phyloP scores from a whole-genome alignment of 2,113 vertebrate genomes.

The Tamias sibiricus region DNA sequence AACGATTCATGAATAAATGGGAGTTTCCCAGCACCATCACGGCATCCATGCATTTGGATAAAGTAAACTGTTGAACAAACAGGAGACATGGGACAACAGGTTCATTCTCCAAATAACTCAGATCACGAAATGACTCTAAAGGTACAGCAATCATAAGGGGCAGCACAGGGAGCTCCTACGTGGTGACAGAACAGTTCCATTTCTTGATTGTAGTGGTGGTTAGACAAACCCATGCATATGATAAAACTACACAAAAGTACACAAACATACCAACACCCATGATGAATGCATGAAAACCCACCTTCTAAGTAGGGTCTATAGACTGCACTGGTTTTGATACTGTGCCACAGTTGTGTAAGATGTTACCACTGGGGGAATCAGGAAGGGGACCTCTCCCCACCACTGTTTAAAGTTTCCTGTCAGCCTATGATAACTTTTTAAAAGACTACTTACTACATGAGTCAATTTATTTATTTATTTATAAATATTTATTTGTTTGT shows the following conservation, averaged over 20 bases:
- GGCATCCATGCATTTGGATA: conserved; percentile 96
- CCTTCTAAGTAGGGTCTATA: too few relatives aligned
- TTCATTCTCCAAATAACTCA: neutral
- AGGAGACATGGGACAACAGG: neutral
- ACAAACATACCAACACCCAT: too few relatives aligned
- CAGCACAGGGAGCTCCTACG: too few relatives aligned
- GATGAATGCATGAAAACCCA: too few relatives aligned
- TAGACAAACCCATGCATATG: neutral
- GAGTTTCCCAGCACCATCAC: conserved; percentile 97
- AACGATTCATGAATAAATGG: conserved; percentile 94
- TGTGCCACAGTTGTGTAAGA: neutral
- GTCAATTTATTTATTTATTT: neutral
- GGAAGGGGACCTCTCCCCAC: neutral
- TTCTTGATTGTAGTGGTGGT: too few relatives aligned
- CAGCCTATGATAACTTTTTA: neutral
- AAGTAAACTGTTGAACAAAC: conserved; percentile 89
- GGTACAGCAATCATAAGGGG: too few relatives aligned
- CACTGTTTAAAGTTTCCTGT: neutral
- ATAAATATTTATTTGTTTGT: too few relatives aligned
- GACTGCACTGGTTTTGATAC: neutral
- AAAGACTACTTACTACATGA: neutral
- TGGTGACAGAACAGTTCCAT: too few relatives aligned
- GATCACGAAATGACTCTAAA: too few relatives aligned
- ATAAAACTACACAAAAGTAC: neutral
- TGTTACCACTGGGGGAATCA: neutral